Evolutionary conservation across 53 echinoderm and acorn worm species (phyloP).

Genomic region (Paracentrotus lividus): DNA sequence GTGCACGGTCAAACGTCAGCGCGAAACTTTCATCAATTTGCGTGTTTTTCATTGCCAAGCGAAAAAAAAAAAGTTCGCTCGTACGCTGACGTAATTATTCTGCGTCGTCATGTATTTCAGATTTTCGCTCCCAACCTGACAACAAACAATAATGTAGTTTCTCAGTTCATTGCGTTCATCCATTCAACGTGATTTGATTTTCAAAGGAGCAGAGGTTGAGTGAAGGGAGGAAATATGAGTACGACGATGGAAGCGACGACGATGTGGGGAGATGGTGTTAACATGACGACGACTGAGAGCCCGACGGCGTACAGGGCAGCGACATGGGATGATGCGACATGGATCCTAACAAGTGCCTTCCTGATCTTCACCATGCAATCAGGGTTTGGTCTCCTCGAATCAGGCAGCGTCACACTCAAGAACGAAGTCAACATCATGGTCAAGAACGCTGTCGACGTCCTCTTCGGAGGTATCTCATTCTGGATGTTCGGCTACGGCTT

Average conservation of each 20-base stretch:
- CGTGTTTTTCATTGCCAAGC: neutral
- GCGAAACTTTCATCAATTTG: neutral
- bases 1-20: neutral
- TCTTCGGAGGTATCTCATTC: slow-evolving; percentile 93
- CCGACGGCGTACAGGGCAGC: slow-evolving; percentile 58
- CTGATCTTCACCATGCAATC: slow-evolving; percentile 99
- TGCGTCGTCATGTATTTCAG: neutral
- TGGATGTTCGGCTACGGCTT: slow-evolving; percentile 96
- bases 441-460: slow-evolving; percentile 93
- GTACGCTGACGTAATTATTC: slow-evolving; percentile 29
- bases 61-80: neutral
- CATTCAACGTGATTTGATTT: neutral
- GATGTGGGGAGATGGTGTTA: slow-evolving; percentile 10
- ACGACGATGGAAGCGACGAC: slow-evolving; percentile 1
- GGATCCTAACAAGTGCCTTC: slow-evolving; percentile 93
- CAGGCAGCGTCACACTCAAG: slow-evolving; percentile 90
- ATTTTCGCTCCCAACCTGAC: neutral
- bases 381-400: slow-evolving; percentile 96
- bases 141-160: neutral
- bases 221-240: neutral
- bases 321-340: slow-evolving; percentile 93
- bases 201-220: neutral
- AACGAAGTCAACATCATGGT: slow-evolving; percentile 99
- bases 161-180: neutral
- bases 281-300: slow-evolving; percentile 55